Conservation (phyloP, 2,888 invertebrate genomes). For the Girardia tigrina region DNA sequence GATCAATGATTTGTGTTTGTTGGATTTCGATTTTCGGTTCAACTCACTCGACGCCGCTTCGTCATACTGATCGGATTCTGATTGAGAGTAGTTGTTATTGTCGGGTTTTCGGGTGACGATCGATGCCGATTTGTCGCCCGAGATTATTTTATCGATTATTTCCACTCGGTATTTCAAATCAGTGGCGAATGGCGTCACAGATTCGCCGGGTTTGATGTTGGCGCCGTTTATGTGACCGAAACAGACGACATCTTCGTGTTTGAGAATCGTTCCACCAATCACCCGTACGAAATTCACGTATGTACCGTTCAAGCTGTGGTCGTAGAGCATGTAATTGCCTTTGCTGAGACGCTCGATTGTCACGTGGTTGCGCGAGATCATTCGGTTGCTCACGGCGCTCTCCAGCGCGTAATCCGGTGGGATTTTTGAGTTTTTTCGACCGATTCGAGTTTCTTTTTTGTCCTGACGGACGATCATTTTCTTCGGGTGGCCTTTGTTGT, state of each 20-base stretch:
- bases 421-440: constrained; percentile 36
- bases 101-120: not conserved
- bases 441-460: constrained; percentile 31
- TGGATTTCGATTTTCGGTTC: not conserved
- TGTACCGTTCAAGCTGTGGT: constrained; percentile 37
- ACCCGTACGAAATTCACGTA: constrained; percentile 36
- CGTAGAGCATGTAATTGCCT: constrained; percentile 37
- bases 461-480: constrained; percentile 16
- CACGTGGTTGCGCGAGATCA: constrained; percentile 36
- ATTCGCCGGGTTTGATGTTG: constrained; percentile 36
- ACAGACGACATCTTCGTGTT: constrained; percentile 35
- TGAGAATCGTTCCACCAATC: constrained; percentile 29
- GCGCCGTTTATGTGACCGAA: constrained; percentile 37
- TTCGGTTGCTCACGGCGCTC: constrained; percentile 33
- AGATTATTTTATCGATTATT: not conserved
- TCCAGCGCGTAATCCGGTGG: constrained; percentile 36
- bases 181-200: constrained; percentile 31
- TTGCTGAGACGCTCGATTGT: constrained; percentile 6
- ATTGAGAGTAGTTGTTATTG: not conserved
- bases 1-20: constrained; percentile 1
- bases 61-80: not conserved
- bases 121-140: not conserved
- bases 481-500: not conserved
- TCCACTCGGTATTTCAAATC: constrained; percentile 35
- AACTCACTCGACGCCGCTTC: not conserved